Evolutionary conservation across 2,888 invertebrate genomes (phyloP).

Genomic region (Lycaena phlaeas): DNA sequence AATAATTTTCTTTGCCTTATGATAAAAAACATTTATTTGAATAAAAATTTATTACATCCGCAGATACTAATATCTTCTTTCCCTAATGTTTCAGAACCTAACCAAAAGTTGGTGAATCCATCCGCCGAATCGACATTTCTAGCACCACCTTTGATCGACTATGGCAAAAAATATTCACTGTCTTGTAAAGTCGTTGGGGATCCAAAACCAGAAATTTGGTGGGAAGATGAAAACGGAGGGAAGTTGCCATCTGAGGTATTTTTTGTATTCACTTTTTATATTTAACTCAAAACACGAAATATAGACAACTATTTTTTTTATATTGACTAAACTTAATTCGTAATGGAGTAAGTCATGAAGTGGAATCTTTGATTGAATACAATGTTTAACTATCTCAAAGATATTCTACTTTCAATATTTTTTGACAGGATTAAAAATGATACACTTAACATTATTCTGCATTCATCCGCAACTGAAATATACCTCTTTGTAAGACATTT

Average conservation of each 20-base stretch:
- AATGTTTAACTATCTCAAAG: neutral
- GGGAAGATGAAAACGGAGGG: conserved; percentile 31
- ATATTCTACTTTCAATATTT: neutral
- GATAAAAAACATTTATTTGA: neutral
- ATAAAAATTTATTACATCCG: neutral
- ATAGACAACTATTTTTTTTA: too few species aligned
- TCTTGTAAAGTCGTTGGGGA: conserved; percentile 41
- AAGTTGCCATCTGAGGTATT: conserved; percentile 27
- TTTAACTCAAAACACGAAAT: too few species aligned
- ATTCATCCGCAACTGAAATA: too few species aligned
- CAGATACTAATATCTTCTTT: neutral
- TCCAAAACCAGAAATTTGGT: conserved; percentile 39
- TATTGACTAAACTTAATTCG: neutral
- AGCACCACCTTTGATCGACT: conserved; percentile 27
- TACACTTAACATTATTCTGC: too few species aligned
- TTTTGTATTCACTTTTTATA: too few species aligned
- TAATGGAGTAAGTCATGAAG: too few species aligned
- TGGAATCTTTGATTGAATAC: too few species aligned
- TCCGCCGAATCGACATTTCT: conserved; percentile 1
- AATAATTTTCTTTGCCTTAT: neutral
- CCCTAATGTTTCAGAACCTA: neutral
- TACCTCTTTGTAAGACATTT: too few species aligned
- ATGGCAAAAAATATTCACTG: conserved; percentile 28
- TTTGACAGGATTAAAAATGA: too few species aligned
- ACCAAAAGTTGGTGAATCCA: neutral